Percentiles rank a stretch among this genome's conserved stretches.
phyloP scores from a whole-genome alignment of 2,888 invertebrate species.

The Sturmia bella region DNA sequence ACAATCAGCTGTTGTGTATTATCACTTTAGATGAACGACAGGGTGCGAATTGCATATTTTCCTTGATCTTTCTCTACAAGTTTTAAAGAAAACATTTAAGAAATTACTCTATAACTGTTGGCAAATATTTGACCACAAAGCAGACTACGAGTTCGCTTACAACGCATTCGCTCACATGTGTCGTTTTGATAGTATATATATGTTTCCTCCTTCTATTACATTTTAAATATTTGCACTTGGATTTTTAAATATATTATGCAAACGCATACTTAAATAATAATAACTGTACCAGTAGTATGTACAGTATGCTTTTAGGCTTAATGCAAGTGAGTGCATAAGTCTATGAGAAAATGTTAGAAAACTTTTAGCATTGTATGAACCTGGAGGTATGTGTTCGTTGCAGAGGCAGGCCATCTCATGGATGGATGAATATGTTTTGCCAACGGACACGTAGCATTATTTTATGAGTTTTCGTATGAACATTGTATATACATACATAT shows the following conservation, averaged over 20 bases:
- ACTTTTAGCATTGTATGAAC: background rate
- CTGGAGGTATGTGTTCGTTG: constrained; percentile 4
- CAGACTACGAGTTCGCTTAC: too few species aligned
- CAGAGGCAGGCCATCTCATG: constrained; percentile 15
- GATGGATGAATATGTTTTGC: constrained; percentile 35
- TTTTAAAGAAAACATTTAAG: too few species aligned
- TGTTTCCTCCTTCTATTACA: background rate
- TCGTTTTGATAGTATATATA: constrained; percentile 2
- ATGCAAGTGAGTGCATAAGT: constrained; percentile 28
- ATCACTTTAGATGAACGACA: too few species aligned
- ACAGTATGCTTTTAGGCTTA: constrained; percentile 58
- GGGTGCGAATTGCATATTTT: too few species aligned
- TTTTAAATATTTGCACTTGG: constrained; percentile 47
- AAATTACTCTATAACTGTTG: background rate
- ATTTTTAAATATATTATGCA: constrained; percentile 62
- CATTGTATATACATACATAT: too few species aligned
- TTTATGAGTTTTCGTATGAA: constrained; percentile 44
- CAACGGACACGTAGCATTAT: constrained; percentile 53
- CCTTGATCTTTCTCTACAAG: too few species aligned
- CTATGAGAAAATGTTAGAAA: background rate
- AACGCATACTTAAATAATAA: constrained; percentile 59
- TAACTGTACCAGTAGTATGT: constrained; percentile 17
- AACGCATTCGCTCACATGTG: constrained; percentile 7
- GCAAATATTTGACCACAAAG: background rate
- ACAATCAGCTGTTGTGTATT: too few species aligned